Conservation (phyloP, 1,140 invertebrate genomes). For the Drosophila hydei region DNA sequence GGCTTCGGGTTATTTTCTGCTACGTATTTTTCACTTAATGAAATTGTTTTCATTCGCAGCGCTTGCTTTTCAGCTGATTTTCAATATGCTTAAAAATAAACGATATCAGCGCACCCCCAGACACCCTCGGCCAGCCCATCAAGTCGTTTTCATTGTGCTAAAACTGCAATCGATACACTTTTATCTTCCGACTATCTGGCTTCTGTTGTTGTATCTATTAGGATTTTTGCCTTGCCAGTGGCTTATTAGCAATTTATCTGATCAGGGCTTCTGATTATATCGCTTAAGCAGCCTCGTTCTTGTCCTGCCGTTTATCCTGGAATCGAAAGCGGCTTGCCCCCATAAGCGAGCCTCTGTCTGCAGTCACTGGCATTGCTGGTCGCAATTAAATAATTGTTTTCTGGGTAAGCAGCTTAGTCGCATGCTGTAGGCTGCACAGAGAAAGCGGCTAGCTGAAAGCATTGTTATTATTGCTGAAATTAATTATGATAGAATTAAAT, state of each 20-base stretch:
- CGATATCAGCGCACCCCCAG: slow-evolving; percentile 30
- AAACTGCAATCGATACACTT: slow-evolving; percentile 68
- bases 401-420: slow-evolving; percentile 37
- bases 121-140: not conserved
- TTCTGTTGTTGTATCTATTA: slow-evolving; percentile 35
- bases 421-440: slow-evolving; percentile 15
- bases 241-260: slow-evolving; percentile 73
- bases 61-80: slow-evolving; percentile 64
- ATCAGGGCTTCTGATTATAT: slow-evolving; percentile 38
- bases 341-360: too few species aligned
- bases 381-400: slow-evolving; percentile 31
- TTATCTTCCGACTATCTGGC: slow-evolving; percentile 44
- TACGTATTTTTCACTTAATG: slow-evolving; percentile 81
- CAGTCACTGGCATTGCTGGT: not conserved
- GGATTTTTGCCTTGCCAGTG: slow-evolving; percentile 49
- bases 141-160: slow-evolving; percentile 59
- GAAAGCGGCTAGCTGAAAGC: not conserved
- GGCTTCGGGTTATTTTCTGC: slow-evolving; percentile 76
- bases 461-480: slow-evolving; percentile 3
- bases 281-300: slow-evolving; percentile 38
- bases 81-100: slow-evolving; percentile 82
- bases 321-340: too few species aligned
- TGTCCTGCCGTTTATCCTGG: not conserved
- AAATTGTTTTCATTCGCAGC: slow-evolving; percentile 77
- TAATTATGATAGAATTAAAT: not conserved